Evolutionary conservation across 2,113 vertebrate species (phyloP), one percentile per base, ranked within the genome.

Genomic region (Thalassarche chlororhynchos): DNA sequence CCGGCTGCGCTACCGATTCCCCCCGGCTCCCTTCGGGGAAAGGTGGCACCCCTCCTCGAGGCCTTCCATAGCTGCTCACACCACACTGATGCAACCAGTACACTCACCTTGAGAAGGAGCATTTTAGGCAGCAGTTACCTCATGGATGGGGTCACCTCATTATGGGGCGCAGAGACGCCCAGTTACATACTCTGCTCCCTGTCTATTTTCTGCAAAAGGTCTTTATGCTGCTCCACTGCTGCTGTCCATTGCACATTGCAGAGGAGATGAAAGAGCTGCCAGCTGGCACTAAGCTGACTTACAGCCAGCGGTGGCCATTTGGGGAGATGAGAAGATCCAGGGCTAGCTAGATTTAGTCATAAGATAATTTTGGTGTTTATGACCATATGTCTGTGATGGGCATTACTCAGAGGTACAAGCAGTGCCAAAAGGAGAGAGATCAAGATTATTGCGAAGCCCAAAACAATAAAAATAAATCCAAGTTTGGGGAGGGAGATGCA

Each of bases 331-430:
- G 75, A 92, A 79, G 46, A 80, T 83, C 66, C 57, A 93, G 15
- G 25, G 14, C 54, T 70, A 76, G 26, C 29, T 93, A 72, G 70
- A 83, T 79, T 87, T 69, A 90, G 44, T 89, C 74, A 94, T 77
- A 92, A 89, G 49, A 92, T 84, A 84, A 83, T 89, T 95, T 77
- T 90, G 38, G 61, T 61, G 14, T 66, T 91, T 85, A 61, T 90
- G 81, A 70, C 38, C 32, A 17, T 76, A 77, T 11, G 49, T 92
- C 89, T 96, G 52, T 76, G 69, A 82, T 42, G 46, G 87, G 36
- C 52, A 91, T 95, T 97, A 94, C 77, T 94, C 91, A 96, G 54
- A 96, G 28, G 81, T 49, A 61, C 28, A 87, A 69, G 34, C 31
- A 14, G 6, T 85, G 89, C 91, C 95, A 95, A 65, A 84, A 87